A percentile compares a stretch with the other conserved stretches of the same genome.
Evolutionary conservation across 2,888 invertebrate genomes (phyloP).

Genomic region (Campoletis raptor): DNA sequence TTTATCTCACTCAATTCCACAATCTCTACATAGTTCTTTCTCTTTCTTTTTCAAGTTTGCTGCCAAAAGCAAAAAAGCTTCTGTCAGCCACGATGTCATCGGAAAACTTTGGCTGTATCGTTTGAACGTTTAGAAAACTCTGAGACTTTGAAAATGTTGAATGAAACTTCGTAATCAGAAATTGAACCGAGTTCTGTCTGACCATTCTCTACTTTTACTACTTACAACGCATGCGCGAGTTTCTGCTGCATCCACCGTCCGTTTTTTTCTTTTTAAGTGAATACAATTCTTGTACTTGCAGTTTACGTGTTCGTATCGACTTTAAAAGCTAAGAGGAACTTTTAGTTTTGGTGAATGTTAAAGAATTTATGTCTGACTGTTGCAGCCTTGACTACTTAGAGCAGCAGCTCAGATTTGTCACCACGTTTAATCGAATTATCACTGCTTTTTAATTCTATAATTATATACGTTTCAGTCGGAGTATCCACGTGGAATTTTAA

Average conservation of each 20-base stretch:
- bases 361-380: background rate
- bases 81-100: slow-evolving; percentile 48
- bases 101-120: slow-evolving; percentile 43
- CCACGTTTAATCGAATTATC: background rate
- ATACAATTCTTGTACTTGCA: background rate
- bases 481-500: slow-evolving; percentile 30
- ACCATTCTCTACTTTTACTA: slow-evolving; percentile 45
- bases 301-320: background rate
- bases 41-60: slow-evolving; percentile 58
- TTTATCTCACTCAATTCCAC: slow-evolving; percentile 58
- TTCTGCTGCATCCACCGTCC: background rate
- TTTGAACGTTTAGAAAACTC: slow-evolving; percentile 42
- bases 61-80: slow-evolving; percentile 61
- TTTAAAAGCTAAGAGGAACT: background rate
- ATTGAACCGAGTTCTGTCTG: slow-evolving; percentile 31
- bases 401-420: background rate
- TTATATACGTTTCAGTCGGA: background rate
- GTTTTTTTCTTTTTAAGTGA: background rate
- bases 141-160: slow-evolving; percentile 32
- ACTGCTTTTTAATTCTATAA: background rate
- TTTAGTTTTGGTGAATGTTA: background rate
- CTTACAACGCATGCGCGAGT: slow-evolving; percentile 18
- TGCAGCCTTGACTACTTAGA: background rate
- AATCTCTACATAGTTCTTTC: slow-evolving; percentile 31
- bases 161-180: slow-evolving; percentile 39